Evolutionary conservation across 2,797 vertebrate species (phyloP).

Genomic region (Characodon lateralis): DNA sequence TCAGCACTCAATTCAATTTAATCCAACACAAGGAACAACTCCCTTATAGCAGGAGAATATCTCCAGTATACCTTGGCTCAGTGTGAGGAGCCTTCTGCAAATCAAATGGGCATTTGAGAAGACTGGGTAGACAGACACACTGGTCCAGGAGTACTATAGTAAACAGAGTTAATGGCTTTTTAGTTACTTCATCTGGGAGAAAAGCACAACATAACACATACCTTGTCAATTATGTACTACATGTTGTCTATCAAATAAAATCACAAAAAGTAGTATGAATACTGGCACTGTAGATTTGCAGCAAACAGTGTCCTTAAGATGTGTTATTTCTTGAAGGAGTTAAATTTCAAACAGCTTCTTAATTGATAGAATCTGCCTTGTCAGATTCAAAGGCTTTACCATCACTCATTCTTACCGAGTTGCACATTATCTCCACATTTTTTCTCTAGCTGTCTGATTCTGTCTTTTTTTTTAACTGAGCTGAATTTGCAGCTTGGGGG

Average conservation of each 20-base stretch:
- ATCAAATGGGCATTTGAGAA: background rate
- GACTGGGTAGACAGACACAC: background rate
- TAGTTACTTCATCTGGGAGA: background rate
- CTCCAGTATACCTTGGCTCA: background rate
- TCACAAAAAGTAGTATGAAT: background rate
- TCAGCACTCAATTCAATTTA: background rate
- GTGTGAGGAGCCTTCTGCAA: background rate
- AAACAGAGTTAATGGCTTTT: background rate
- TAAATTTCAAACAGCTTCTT: constrained; percentile 58
- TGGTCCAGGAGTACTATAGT: background rate
- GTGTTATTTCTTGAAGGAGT: constrained; percentile 46
- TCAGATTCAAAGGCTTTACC: constrained; percentile 63
- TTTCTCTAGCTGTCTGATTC: constrained; percentile 46
- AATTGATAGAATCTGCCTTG: constrained; percentile 72
- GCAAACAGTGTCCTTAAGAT: constrained; percentile 44
- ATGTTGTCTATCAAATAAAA: background rate
- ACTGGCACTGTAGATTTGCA: constrained; percentile 38
- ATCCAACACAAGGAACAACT: background rate
- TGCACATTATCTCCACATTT: constrained; percentile 54
- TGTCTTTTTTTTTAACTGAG: constrained; percentile 35
- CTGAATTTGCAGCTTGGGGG: constrained; percentile 47
- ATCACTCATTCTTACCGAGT: constrained; percentile 58
- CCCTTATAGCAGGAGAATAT: background rate
- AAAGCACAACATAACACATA: background rate
- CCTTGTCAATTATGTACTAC: no score